Percentiles rank a stretch among this genome's conserved stretches.
Conservation (phyloP, 2,888 invertebrate genomes). For the Rapana venosa region DNA sequence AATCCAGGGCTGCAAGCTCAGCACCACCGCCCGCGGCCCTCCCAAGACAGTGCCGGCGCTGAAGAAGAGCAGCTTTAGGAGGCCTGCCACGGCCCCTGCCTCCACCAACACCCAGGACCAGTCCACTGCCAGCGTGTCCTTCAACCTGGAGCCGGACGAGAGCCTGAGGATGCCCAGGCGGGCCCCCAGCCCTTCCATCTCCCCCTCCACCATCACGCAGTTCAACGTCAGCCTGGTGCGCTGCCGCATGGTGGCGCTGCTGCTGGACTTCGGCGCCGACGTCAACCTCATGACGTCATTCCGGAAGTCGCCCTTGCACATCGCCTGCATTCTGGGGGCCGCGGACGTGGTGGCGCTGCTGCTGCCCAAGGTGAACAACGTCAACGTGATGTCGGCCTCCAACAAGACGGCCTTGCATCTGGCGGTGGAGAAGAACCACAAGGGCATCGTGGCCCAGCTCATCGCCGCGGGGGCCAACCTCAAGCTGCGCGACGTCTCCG, state of each 20-base stretch:
- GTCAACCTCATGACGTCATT: conserved; percentile 68
- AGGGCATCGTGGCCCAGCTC: background rate
- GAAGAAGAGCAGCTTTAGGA: background rate
- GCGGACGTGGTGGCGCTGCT: conserved; percentile 62
- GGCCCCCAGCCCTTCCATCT: background rate
- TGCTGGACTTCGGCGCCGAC: conserved; percentile 68
- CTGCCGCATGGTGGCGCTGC: conserved; percentile 57
- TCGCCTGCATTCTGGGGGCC: conserved; percentile 60
- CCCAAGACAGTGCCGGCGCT: no score
- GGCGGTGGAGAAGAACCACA: conserved; percentile 56
- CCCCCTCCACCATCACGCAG: background rate
- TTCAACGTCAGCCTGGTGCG: conserved; percentile 17
- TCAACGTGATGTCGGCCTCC: conserved; percentile 63
- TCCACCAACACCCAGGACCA: background rate
- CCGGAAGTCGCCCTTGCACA: conserved; percentile 67
- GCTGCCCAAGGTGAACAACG: conserved; percentile 60
- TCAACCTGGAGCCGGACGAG: background rate
- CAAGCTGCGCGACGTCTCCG: conserved; percentile 2
- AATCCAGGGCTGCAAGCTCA: no score
- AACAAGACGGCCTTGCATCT: conserved; percentile 68
- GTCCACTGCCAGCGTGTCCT: background rate
- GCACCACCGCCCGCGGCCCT: no score
- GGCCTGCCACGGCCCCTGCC: conserved; percentile 18
- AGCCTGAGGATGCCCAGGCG: no score
- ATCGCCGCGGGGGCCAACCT: conserved; percentile 24